Conservation (phyloP, 1,140 invertebrate genomes). For the Rhizoglyphus robini region DNA sequence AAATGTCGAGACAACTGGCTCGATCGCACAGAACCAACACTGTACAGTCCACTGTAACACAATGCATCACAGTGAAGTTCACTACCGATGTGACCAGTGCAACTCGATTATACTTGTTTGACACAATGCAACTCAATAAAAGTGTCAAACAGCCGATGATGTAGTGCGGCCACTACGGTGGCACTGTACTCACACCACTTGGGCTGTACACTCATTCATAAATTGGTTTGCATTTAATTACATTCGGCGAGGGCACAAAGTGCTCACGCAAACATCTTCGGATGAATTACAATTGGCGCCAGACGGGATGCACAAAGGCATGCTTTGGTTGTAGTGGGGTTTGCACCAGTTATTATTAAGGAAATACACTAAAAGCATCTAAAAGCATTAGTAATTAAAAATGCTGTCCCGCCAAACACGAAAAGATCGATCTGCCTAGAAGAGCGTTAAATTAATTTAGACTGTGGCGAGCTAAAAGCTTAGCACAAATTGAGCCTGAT, state of each 20-base stretch:
- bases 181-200: too few relatives aligned
- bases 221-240: slow-evolving; percentile 14
- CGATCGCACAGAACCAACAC: neutral
- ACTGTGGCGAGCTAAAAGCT: neutral
- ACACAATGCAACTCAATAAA: slow-evolving; percentile 11
- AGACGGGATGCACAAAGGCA: neutral
- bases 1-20: neutral
- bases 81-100: neutral
- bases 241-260: neutral
- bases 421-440: neutral
- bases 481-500: neutral
- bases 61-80: neutral
- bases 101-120: too few relatives aligned
- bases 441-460: slow-evolving; percentile 4
- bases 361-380: neutral
- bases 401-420: neutral
- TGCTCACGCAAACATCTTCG: neutral
- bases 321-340: neutral
- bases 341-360: neutral
- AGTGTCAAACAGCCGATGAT: neutral
- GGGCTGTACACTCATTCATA: slow-evolving; percentile 1
- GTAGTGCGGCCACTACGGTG: neutral
- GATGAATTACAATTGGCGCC: too few relatives aligned
- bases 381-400: neutral
- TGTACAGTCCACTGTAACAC: neutral